Conservation (phyloP, 2,888 invertebrate species). For the Rhingia campestris region DNA sequence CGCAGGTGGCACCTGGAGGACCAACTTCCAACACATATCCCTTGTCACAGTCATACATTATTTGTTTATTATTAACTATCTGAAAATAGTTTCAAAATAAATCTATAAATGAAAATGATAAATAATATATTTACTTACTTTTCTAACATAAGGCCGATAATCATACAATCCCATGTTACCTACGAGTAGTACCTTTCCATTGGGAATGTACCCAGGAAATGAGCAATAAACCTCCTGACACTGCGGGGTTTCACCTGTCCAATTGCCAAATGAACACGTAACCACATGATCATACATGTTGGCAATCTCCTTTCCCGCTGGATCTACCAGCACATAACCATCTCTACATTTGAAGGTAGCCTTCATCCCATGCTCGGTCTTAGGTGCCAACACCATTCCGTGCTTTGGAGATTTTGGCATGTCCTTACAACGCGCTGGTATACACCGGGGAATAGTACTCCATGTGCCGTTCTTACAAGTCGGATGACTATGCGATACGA, state of each 20-base stretch:
- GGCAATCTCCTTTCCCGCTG: conserved; percentile 83
- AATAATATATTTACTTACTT: conserved; percentile 84
- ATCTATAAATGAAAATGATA: background rate
- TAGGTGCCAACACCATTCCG: conserved; percentile 98
- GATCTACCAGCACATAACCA: conserved; percentile 92
- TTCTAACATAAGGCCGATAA: conserved; percentile 95
- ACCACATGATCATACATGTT: conserved; percentile 86
- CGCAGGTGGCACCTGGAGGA: conserved; percentile 96
- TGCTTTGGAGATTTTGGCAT: conserved; percentile 94
- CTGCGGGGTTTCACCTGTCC: conserved; percentile 94
- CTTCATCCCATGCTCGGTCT: conserved; percentile 98
- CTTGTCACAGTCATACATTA: conserved; percentile 97
- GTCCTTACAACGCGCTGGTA: conserved; percentile 91
- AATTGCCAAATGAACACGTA: conserved; percentile 96
- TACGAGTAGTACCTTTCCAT: conserved; percentile 95
- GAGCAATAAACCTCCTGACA: conserved; percentile 96
- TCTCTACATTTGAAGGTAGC: conserved; percentile 97
- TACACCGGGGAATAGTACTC: conserved; percentile 94
- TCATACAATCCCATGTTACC: conserved; percentile 98
- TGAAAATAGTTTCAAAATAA: conserved; percentile 74
- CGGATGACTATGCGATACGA: conserved; percentile 88
- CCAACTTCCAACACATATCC: conserved; percentile 94
- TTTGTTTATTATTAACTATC: conserved; percentile 95
- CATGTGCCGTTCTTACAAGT: conserved; percentile 97
- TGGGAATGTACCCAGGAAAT: conserved; percentile 93